These are phyloP conservation scores for Siphamia tubifer DNA, from an alignment of 2,113 vertebrate species.

Conservation along the genomic window DNA sequence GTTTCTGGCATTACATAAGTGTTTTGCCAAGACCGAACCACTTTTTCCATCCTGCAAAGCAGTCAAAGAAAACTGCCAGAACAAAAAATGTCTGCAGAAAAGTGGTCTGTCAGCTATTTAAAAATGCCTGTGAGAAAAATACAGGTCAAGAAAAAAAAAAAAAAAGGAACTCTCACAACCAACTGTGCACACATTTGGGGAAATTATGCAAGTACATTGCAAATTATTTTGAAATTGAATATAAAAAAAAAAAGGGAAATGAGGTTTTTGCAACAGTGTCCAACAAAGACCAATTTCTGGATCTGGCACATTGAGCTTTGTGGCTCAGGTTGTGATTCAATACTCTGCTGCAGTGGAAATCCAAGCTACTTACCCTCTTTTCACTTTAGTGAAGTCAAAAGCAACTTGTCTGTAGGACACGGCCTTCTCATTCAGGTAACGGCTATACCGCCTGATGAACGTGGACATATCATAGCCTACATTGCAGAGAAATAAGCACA, in stretches of 20 bases:
- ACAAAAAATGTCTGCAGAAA: too few species aligned
- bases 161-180: too few species aligned
- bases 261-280: neutral
- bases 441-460: conserved; percentile 92
- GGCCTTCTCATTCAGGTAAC: conserved; percentile 95
- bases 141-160: too few species aligned
- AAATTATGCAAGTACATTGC: too few species aligned
- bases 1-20: too few species aligned
- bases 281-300: neutral
- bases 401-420: conserved; percentile 97
- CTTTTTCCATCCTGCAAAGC: too few species aligned
- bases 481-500: neutral
- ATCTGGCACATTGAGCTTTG: neutral
- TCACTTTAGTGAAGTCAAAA: conserved; percentile 98
- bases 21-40: too few species aligned
- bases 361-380: conserved; percentile 87
- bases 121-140: too few species aligned
- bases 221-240: neutral
- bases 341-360: neutral
- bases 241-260: neutral
- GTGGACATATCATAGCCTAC: conserved; percentile 94
- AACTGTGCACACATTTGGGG: too few species aligned
- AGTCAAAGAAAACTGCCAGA: too few species aligned
- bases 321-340: neutral
- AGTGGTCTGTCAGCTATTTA: too few species aligned